phyloP scores from a whole-genome alignment of 2,888 invertebrate species.

The Proisotoma minuta region DNA sequence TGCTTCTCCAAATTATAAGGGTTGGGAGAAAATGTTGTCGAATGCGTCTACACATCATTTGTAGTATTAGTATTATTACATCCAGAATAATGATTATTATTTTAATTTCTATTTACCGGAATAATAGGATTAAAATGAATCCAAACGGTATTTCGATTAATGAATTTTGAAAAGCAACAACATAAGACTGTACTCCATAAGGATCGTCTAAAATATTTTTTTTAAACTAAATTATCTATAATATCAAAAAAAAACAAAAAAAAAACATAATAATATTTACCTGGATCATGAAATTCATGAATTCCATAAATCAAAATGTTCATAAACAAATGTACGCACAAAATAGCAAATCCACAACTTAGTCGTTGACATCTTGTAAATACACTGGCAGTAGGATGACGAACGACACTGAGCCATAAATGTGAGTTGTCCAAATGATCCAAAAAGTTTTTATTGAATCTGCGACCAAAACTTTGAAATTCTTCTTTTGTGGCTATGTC shows the following conservation, averaged over 20 bases:
- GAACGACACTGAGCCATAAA: constrained; percentile 50
- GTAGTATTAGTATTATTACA: no score
- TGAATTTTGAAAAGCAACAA: constrained; percentile 14
- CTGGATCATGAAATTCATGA: background rate
- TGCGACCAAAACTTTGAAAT: constrained; percentile 9
- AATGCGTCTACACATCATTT: constrained; percentile 25
- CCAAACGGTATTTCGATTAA: constrained; percentile 22
- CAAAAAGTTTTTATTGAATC: constrained; percentile 35
- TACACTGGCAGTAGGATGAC: constrained; percentile 47
- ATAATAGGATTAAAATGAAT: constrained; percentile 24
- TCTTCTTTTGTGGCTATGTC: constrained; percentile 11
- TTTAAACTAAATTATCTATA: background rate
- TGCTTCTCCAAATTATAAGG: constrained; percentile 35
- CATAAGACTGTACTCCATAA: constrained; percentile 6
- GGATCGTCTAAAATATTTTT: background rate
- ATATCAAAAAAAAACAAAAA: background rate
- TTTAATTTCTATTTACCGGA: constrained; percentile 14
- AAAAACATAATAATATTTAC: constrained; percentile 8
- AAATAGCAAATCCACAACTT: constrained; percentile 49
- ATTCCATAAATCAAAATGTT: constrained; percentile 49
- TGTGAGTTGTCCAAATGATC: constrained; percentile 47
- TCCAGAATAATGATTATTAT: no score
- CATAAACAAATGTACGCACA: constrained; percentile 49
- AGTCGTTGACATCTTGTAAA: constrained; percentile 50
- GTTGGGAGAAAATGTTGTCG: constrained; percentile 23